Evolutionary conservation across 2,113 vertebrate genomes (phyloP), one percentile per base, ranked within the genome.

Genomic region (Cyanocitta stelleri): DNA sequence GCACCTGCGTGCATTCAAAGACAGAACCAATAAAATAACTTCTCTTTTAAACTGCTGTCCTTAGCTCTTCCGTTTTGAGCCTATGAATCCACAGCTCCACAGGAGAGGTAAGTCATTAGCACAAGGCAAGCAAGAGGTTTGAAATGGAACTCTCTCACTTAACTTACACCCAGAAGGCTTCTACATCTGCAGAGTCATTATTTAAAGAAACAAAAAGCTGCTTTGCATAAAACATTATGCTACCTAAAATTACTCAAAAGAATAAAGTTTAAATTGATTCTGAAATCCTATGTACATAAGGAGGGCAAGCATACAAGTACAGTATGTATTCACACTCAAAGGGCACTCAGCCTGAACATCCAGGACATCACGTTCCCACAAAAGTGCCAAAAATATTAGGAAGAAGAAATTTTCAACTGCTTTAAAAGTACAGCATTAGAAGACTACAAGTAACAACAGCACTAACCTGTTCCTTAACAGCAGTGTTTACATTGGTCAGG

Each of bases 391-490:
- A 82, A 89, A 39, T 62, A 59, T 6, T 11, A 71, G 29, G 19
- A 76, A 59, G 21, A 67, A 14, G 15, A 85, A 79, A 39, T 72
- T 67, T 54, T 24, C 48, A 63, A 49, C 41, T 33, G 18, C n/a
- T 79, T 83, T 46, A 11, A 0, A 86, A 80, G 35, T 26, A 10
- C 14, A 48, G 27, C 6, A 76, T 58, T 61, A 37, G 39, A 55
- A 82, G 35, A 72, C 33, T 29, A 33, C 4, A 67, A 46, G 30
- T 29, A 85, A 37, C 30, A 88, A 41, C 20, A 85, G 76, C 92
- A 98, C 97, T 96, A 85, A 99, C 99, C 99, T 99, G 99, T 96
- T 99, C 99, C 97, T 99, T 99, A 95, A 99, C 99, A 89, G 99
- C 98, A 95, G 99, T 99, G 98, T 99, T 99, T 97, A 99, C 98